phyloP scores from a whole-genome alignment of 2,113 vertebrate genomes.

The Blennius ocellaris region DNA sequence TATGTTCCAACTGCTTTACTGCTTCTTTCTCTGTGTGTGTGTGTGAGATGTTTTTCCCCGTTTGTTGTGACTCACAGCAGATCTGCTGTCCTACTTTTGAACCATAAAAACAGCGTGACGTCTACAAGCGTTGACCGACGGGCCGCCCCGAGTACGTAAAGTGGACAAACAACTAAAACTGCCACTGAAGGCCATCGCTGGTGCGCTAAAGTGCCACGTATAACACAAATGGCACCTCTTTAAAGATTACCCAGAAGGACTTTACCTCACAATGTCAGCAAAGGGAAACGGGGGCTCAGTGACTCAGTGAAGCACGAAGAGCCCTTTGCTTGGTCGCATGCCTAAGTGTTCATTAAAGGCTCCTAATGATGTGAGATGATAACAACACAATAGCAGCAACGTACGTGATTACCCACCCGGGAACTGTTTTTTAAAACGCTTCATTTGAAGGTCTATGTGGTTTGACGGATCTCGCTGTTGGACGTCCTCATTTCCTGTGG shows the following conservation, averaged over 20 bases:
- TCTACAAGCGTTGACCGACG: slow-evolving; percentile 31
- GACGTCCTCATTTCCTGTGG: too few relatives aligned
- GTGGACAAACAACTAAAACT: neutral
- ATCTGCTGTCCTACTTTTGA: slow-evolving; percentile 59
- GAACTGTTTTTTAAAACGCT: too few relatives aligned
- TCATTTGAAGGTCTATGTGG: too few relatives aligned
- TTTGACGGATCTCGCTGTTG: too few relatives aligned
- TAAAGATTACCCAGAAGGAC: neutral
- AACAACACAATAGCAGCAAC: too few relatives aligned
- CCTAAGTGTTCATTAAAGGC: neutral
- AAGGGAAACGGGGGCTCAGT: neutral
- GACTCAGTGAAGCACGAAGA: neutral
- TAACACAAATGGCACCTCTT: neutral
- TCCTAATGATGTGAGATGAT: neutral
- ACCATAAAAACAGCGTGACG: slow-evolving; percentile 51
- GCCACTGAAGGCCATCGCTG: neutral
- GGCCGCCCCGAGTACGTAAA: neutral
- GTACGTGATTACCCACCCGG: too few relatives aligned
- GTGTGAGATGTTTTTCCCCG: slow-evolving; percentile 13
- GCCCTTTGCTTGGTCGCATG: neutral
- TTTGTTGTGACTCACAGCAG: slow-evolving; percentile 47
- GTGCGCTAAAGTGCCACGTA: neutral
- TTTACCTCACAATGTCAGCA: neutral
- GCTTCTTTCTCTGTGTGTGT: neutral
- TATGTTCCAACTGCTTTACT: too few relatives aligned